Evolutionary conservation across 2,797 vertebrate species (phyloP).

Genomic region (Gorsachius magnificus): DNA sequence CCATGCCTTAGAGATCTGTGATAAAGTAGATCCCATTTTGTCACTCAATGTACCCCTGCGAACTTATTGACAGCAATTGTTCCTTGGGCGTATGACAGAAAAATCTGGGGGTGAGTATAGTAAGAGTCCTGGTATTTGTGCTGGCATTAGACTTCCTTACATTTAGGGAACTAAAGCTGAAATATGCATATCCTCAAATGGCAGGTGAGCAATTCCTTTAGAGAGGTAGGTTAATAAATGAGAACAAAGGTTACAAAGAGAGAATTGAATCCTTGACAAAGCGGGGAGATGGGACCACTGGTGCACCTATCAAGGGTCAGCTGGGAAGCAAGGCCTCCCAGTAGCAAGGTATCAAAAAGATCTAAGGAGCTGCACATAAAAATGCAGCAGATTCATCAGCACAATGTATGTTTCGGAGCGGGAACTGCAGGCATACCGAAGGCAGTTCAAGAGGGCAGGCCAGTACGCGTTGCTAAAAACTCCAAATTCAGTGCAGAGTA

Average conservation of each 20-base stretch:
- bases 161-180: neutral
- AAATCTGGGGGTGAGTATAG: neutral
- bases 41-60: neutral
- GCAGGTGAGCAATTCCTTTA: neutral
- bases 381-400: slow-evolving; percentile 55
- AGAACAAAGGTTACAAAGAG: neutral
- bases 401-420: slow-evolving; percentile 12
- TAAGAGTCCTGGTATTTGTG: neutral
- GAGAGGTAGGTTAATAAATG: neutral
- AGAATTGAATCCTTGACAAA: neutral
- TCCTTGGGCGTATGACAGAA: neutral
- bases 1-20: neutral
- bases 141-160: neutral
- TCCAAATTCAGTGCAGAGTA: slow-evolving; percentile 47
- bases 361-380: neutral
- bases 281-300: neutral
- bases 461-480: neutral
- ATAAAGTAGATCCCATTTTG: slow-evolving; percentile 17
- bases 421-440: slow-evolving; percentile 30
- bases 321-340: neutral
- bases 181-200: neutral
- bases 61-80: neutral
- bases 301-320: neutral
- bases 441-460: slow-evolving; percentile 48
- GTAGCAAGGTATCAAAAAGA: neutral